Base-by-base conservation (phyloP, 2,113 vertebrate genomes). In the human region DNA sequence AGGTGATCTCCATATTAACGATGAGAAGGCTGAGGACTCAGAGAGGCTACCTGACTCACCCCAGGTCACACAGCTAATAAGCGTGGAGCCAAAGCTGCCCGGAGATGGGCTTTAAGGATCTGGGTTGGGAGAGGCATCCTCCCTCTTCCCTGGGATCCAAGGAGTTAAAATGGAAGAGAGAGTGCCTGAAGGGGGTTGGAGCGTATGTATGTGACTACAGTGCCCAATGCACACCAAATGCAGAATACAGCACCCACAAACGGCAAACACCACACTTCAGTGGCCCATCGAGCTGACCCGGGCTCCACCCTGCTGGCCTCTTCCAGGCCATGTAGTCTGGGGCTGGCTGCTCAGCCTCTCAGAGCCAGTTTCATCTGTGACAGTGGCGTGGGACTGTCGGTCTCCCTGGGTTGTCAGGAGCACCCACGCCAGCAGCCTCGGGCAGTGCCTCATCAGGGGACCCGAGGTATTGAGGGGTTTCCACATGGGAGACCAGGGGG, bases 181-280 rank as follows among this genome's bases (percentile, higher is more conserved):
- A 23, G 5, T 11, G 45, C 32, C 70, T 12, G 11, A 73, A 70
- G 16, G 18, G 32, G 48, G 16, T 30, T 0, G 6, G 82, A 14
- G 35, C 10, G 0, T 2, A 4, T 0, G 0, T 2, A 4, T 0
- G 1, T 11, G 55, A 17, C 17, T 9, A 32, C 22, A 14, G 68
- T 1, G 17, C 43, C 4, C 0, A 25, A n/a, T 0, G 48, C 64
- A 16, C 59, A 30, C 9, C 8, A 57, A 61, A 18, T 25, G 48
- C 9, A 5, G 32, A 48, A 10, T 1, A 9, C 4, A 1, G 38
- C 3, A 17, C 30, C 10, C 38, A 48, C 13, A 32, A 9, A 9
- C 10, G 7, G 43, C 5, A 22, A 66, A 12, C 6, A 12, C 8
- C 6, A 2, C 30, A 9, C 25, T 20, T 14, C 55, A 13, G 70